Conservation (phyloP, 2,113 vertebrate species). For the Datnioides undecimradiatus region DNA sequence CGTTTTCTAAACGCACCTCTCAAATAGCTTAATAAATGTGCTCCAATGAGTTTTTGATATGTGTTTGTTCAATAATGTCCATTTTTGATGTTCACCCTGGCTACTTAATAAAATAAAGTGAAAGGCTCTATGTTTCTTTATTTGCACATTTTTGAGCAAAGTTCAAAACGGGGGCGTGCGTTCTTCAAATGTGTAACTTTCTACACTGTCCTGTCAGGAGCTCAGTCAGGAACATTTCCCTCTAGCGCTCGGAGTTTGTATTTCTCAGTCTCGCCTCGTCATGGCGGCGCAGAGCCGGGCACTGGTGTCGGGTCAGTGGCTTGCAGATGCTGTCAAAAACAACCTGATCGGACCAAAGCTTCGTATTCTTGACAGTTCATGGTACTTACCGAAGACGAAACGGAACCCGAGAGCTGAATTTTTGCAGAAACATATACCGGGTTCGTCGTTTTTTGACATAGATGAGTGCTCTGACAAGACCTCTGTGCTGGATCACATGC, state of each 20-base stretch:
- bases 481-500: constrained; percentile 90
- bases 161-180: neutral
- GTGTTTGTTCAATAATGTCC: too few species aligned
- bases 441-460: constrained; percentile 91
- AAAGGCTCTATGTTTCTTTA: neutral
- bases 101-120: neutral
- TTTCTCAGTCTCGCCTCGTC: neutral
- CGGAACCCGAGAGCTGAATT: constrained; percentile 88
- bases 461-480: constrained; percentile 89
- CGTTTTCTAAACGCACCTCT: neutral
- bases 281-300: constrained; percentile 88
- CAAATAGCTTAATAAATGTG: too few species aligned
- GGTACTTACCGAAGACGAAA: constrained; percentile 90
- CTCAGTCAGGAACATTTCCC: neutral
- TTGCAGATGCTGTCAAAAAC: constrained; percentile 86
- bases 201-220: too few species aligned
- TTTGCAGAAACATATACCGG: constrained; percentile 88
- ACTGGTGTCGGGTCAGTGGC: constrained; percentile 90
- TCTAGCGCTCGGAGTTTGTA: constrained; percentile 1
- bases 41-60: too few species aligned
- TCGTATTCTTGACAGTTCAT: constrained; percentile 90
- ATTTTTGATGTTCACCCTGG: neutral
- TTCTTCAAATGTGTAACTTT: neutral
- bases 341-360: constrained; percentile 83
- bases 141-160: neutral